Conservation (phyloP, 2,797 vertebrate genomes). For the Pseudochirops corinnae region DNA sequence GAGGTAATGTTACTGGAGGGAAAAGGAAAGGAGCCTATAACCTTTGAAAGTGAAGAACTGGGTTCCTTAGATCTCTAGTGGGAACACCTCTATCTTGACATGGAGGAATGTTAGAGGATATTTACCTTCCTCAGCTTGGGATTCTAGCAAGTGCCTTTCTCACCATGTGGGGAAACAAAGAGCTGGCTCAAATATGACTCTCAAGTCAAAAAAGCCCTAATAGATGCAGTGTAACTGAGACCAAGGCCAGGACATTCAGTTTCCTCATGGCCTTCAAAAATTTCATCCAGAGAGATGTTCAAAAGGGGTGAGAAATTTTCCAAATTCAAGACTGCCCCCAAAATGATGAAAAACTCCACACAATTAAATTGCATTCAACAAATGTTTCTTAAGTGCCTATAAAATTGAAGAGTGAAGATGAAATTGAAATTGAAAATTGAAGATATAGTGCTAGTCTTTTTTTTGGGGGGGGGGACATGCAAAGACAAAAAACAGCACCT, state of each 20-base stretch:
- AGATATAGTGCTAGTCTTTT: not conserved
- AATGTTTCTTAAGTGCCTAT: not conserved
- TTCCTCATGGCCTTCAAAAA: not conserved
- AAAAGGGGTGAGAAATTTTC: not conserved
- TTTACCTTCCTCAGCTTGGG: not conserved
- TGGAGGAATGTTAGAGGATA: not conserved
- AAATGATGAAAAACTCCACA: not conserved
- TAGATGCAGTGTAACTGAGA: not conserved
- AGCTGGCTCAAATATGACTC: not conserved
- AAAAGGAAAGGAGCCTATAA: constrained; percentile 51
- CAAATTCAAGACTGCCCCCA: not conserved
- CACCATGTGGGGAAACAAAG: not conserved
- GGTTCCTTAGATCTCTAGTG: not conserved
- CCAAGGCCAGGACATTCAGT: not conserved
- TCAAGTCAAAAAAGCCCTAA: not conserved
- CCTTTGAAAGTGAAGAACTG: constrained; percentile 49
- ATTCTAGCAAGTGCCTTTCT: not conserved
- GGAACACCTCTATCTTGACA: not conserved
- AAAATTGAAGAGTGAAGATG: not conserved
- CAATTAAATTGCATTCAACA: not conserved
- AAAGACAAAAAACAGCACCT: not conserved
- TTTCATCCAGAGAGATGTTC: not conserved
- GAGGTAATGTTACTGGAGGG: constrained; percentile 77
- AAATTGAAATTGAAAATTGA: not conserved
- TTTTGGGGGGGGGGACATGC: not conserved